Base-by-base conservation (phyloP, 2,888 invertebrate species). In the Diloba caeruleocephala region DNA sequence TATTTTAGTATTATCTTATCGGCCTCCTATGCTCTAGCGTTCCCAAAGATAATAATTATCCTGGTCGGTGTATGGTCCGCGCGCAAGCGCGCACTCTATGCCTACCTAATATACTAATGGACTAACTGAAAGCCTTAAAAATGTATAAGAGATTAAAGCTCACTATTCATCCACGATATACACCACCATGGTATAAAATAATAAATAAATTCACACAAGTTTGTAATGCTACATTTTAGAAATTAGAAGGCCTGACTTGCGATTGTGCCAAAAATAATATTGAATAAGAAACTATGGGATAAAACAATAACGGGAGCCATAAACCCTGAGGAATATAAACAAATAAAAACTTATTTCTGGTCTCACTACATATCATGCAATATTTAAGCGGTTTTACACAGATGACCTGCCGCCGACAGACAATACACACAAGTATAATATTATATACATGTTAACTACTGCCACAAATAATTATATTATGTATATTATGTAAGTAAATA, bases 291-390 rank as follows among this genome's bases (percentile, higher is more conserved):
- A 80, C 70, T 82, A 82, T 74, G 78, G 70, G 74, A 74, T 81
- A 79, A 84, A 84, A 89, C 79, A 87, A 85, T 86, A 85, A 86
- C 78, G 77, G 76, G 71, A 79, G 82, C 74, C 79, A 85, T 88
- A 87, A 88, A 85, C 78, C 69, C 77, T 71, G 81, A 79, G 79
- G 81, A 89, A 88, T 78, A 89, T 88, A 92, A 91, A 92, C 92
- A 92, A 89, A 92, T 90, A 89, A 88, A 87, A 90, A 87, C 70
- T 83, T 81, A 88, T 88, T 89, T 87, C 75, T 75, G 85, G 69
- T 81, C 74, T 76, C 21, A 21, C 12, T 31, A 65, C 60, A 89
- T 86, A 87, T 85, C 92, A 92, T 92, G 92, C 92, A 91, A 89
- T 88, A 90, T 74, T 81, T 48, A 91, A 91, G 89, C 89, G 45